Base-by-base conservation (phyloP, 2,113 vertebrate genomes). In the Microcebus ravelobensis region DNA sequence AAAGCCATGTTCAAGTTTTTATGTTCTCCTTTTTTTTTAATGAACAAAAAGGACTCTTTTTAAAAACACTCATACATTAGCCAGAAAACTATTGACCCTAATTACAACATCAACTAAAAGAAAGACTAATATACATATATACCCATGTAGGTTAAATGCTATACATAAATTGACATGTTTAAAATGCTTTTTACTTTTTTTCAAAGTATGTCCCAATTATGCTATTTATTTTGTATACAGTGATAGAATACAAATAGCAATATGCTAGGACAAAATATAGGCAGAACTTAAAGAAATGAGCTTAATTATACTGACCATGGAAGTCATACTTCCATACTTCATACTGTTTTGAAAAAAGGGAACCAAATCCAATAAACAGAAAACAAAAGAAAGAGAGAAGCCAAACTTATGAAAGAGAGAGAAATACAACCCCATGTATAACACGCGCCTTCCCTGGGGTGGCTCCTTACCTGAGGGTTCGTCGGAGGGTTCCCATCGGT, bases 401-500 rank as follows among this genome's bases (percentile, higher is more conserved):
- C 5, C 1, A 25, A 18, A 59, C 2, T 39, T 39, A 1, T 2
- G 10, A 36, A 8, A 1, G 45, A 13, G 20, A 17, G 3, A 12
- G 23, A 52, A 39, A 7, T 11, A 1, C 6, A 3, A 6, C 34
- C 5, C 13, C 0, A 63, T 39, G 36, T 25, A 1, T 6, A 71
- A 0, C 67, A 79, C 0, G 0, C 0, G 4, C 10, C 20, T 63
- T 63, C 8, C 29, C 52, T 55, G 67, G 83, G 36, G 21, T 8
- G 31, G 34, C 45, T 90, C 68, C 63, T 89, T 98, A 99, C 99
- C 99, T 97, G 98, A 96, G 1, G 79, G 76, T 15, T 98, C 98
- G 14, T 97, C 98, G 0, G 98, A 93, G 52, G 98, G 98, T 67
- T 99, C 99, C 98, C 99, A 99, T 96, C 99, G 99, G 98, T 99